These are phyloP conservation scores for Eucriotettix oculatus DNA, from an alignment of 2,888 invertebrate genomes.

Conservation along the genomic window DNA sequence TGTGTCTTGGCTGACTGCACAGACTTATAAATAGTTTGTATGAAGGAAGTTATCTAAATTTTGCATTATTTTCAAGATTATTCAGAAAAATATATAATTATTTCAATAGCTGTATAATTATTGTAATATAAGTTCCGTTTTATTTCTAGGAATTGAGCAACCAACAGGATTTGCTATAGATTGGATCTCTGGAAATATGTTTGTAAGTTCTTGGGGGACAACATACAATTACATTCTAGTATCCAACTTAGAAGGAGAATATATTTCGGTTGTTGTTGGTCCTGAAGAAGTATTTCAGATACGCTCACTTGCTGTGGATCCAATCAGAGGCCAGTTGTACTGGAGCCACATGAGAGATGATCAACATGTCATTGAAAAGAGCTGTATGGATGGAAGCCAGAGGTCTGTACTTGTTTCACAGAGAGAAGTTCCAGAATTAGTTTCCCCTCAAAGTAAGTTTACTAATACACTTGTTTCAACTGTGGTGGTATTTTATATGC, in stretches of 20 bases:
- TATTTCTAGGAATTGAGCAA: conserved; percentile 28
- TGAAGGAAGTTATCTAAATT: too few species aligned
- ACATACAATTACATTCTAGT: conserved; percentile 41
- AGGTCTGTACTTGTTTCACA: conserved; percentile 19
- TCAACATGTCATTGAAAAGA: conserved; percentile 36
- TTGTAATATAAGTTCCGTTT: not conserved
- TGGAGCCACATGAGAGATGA: conserved; percentile 34
- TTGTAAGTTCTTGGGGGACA: conserved; percentile 44
- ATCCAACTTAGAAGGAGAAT: conserved; percentile 55
- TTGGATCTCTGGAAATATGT: conserved; percentile 62
- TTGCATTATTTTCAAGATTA: too few species aligned
- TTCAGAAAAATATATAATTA: too few species aligned
- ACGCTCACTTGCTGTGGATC: conserved; percentile 53
- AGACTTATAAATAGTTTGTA: too few species aligned
- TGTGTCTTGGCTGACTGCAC: too few species aligned
- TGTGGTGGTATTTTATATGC: conserved; percentile 11
- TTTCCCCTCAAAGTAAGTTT: conserved; percentile 16
- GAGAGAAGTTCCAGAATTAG: conserved; percentile 16
- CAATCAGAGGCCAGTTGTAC: conserved; percentile 37
- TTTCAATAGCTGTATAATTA: too few species aligned
- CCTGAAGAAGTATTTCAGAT: conserved; percentile 23
- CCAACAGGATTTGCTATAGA: conserved; percentile 65
- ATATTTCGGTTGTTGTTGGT: conserved; percentile 32
- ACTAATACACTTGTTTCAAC: not conserved
- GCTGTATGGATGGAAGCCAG: conserved; percentile 47